phyloP scores from a whole-genome alignment of 2,797 vertebrate genomes.

The Karalla daura region DNA sequence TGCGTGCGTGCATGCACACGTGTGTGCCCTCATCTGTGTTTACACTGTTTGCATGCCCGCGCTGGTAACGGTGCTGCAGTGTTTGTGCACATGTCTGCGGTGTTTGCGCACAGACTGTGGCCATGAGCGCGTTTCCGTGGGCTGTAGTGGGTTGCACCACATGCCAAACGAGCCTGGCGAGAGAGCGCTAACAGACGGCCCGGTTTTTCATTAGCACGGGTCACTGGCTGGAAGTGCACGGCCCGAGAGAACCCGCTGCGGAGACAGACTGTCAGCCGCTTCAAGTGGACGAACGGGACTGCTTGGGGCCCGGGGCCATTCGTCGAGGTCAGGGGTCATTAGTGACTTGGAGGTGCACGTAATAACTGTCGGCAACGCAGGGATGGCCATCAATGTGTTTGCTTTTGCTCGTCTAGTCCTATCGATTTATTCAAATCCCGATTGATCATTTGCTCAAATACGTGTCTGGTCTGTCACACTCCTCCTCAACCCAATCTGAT shows the following conservation, averaged over 20 bases:
- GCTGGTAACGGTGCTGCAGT: conserved; percentile 4
- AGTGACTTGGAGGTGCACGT: conserved; percentile 11
- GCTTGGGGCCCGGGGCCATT: conserved; percentile 46
- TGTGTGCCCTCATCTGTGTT: background rate
- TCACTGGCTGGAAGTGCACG: conserved; percentile 70
- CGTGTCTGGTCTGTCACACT: background rate
- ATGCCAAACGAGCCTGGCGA: conserved; percentile 68
- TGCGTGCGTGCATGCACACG: background rate
- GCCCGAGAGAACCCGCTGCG: conserved; percentile 75
- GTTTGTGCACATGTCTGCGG: conserved; percentile 7
- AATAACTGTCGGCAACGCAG: conserved; percentile 24
- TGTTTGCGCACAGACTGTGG: conserved; percentile 30
- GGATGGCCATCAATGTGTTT: conserved; percentile 2
- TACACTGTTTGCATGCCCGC: conserved; percentile 15
- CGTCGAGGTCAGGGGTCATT: conserved; percentile 67
- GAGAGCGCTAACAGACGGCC: conserved; percentile 68
- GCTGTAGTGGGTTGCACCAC: conserved; percentile 27
- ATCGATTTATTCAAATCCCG: background rate
- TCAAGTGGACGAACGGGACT: conserved; percentile 68
- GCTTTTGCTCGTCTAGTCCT: background rate
- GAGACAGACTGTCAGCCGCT: conserved; percentile 73
- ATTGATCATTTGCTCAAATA: background rate
- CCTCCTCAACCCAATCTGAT: background rate
- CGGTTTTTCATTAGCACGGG: conserved; percentile 62
- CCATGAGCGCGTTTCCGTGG: conserved; percentile 34